Conservation (phyloP, 2,888 invertebrate species). For the Disparrhopalites patrizii region DNA sequence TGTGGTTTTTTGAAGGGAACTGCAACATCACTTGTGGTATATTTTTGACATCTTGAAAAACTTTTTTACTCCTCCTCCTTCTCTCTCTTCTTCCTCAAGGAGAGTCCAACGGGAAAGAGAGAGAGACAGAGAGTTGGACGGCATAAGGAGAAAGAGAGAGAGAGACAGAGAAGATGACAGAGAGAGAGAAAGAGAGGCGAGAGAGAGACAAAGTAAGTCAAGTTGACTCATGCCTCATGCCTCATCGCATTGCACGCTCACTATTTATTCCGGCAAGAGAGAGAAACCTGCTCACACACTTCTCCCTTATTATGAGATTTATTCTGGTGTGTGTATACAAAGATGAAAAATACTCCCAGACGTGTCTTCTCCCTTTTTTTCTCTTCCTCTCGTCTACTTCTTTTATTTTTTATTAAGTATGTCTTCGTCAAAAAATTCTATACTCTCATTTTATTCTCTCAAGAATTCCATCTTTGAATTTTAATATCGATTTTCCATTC, state of each 20-base stretch:
- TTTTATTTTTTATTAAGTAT: background rate
- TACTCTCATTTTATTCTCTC: background rate
- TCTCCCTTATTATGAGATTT: no score
- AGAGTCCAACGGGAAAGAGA: no score
- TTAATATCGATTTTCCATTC: background rate
- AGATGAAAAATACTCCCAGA: no score
- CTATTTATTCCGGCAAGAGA: no score
- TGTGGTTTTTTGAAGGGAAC: conserved; percentile 39
- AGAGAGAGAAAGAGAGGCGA: no score
- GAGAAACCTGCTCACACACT: conserved; percentile 15
- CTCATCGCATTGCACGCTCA: conserved; percentile 18
- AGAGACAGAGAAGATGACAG: no score
- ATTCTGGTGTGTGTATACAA: no score
- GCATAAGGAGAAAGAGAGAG: no score
- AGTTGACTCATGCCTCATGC: conserved; percentile 17
- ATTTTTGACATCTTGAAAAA: conserved; percentile 27
- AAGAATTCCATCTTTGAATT: background rate
- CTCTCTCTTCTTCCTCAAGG: conserved; percentile 3
- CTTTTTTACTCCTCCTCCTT: conserved; percentile 18
- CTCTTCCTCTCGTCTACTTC: background rate
- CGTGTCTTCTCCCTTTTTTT: no score
- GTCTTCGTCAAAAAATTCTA: background rate
- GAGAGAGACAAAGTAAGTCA: background rate
- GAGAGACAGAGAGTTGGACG: no score
- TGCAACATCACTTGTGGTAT: conserved; percentile 28